A percentile compares a stretch with the other conserved stretches of the same genome.
Evolutionary conservation across 1,140 invertebrate species (phyloP).

Genomic region (honey bee (Apis mellifera)): DNA sequence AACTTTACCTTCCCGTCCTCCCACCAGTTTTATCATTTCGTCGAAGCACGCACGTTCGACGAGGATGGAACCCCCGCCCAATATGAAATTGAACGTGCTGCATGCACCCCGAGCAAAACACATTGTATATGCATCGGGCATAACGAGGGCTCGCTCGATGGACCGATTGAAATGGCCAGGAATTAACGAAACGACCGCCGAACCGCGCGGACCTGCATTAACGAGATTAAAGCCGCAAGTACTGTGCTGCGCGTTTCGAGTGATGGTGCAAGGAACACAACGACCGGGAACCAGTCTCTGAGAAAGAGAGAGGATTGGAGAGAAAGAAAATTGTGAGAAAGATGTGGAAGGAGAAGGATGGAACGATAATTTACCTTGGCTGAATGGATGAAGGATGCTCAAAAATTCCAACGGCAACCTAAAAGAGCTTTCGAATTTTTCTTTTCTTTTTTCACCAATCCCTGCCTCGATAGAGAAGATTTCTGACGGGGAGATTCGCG

Average conservation of each 20-base stretch:
- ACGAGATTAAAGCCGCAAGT: conserved; percentile 59
- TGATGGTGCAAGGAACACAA: conserved; percentile 1
- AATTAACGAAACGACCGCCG: conserved; percentile 58
- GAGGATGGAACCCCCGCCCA: no score
- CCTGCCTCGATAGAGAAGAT: no score
- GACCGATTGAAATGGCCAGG: conserved; percentile 55
- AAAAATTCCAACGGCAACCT: background rate
- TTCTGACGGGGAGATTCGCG: no score
- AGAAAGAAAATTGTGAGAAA: no score
- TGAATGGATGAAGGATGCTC: background rate
- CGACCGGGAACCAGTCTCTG: background rate
- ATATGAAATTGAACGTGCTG: conserved; percentile 13
- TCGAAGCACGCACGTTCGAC: background rate
- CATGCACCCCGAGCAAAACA: background rate
- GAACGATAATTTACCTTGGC: conserved; percentile 8
- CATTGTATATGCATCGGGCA: conserved; percentile 36
- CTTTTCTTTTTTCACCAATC: no score
- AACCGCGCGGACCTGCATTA: conserved; percentile 52
- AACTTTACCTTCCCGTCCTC: background rate
- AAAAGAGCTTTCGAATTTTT: conserved; percentile 8
- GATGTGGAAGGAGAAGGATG: background rate
- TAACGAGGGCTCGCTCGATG: conserved; percentile 51
- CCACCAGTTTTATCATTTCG: background rate
- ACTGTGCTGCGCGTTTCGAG: background rate
- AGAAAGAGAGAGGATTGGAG: no score